phyloP scores from a whole-genome alignment of 2,113 vertebrate genomes.

The Panthera tigris region DNA sequence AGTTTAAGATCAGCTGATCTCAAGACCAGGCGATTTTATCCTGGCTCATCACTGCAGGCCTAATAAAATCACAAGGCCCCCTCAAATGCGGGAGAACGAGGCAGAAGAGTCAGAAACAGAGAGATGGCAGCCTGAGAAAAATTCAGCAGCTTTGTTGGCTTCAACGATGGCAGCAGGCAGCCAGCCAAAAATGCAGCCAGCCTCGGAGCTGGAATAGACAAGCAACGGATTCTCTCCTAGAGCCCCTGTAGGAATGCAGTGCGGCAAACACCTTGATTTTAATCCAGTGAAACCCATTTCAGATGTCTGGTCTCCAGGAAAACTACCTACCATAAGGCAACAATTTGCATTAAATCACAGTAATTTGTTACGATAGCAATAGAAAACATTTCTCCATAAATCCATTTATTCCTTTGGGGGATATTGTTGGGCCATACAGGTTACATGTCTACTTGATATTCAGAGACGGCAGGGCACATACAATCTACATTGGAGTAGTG shows the following conservation, averaged over 20 bases:
- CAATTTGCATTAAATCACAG: no score
- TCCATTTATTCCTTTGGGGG: background rate
- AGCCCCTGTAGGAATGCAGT: fast-evolving
- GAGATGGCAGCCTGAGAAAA: background rate
- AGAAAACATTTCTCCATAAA: background rate
- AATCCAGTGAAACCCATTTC: no score
- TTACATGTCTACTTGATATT: background rate
- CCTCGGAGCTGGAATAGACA: background rate
- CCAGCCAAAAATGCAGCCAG: background rate
- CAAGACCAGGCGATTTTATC: background rate
- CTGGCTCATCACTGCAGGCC: background rate
- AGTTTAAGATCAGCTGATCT: background rate
- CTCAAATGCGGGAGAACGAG: background rate
- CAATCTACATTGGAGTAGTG: no score
- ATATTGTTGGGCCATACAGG: background rate
- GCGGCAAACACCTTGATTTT: background rate
- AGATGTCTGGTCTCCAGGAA: background rate
- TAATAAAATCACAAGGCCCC: background rate
- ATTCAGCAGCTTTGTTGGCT: background rate
- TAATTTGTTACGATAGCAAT: background rate
- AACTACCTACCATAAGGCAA: background rate
- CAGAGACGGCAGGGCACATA: no score
- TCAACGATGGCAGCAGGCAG: background rate
- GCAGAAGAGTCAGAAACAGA: background rate
- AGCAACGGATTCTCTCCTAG: fast-evolving